phyloP scores from a whole-genome alignment of 2,113 vertebrate species.

The Numenius arquata region DNA sequence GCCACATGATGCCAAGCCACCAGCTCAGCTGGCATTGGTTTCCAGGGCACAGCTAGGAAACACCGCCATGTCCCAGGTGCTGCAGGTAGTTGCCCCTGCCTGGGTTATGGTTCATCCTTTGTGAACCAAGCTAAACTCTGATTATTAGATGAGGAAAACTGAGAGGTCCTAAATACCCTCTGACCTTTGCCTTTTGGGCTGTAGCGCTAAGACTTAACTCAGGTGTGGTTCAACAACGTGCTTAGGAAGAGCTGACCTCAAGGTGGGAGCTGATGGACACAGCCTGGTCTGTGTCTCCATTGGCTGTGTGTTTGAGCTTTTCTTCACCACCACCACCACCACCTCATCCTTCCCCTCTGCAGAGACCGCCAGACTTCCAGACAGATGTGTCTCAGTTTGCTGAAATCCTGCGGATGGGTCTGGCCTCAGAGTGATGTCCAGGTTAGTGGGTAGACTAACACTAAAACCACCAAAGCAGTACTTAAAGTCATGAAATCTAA shows the following conservation, averaged over 20 bases:
- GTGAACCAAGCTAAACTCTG: neutral
- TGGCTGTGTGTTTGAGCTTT: neutral
- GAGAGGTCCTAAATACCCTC: neutral
- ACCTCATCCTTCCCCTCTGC: neutral
- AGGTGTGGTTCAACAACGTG: neutral
- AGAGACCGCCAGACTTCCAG: neutral
- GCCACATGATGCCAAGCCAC: neutral
- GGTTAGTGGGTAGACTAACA: accelerated
- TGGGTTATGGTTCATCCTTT: neutral
- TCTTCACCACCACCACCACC: neutral
- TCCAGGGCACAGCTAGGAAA: neutral
- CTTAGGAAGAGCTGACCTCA: neutral
- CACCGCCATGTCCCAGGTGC: neutral
- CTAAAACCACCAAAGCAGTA: neutral
- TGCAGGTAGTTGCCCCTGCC: neutral
- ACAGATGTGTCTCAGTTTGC: neutral
- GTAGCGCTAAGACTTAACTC: neutral
- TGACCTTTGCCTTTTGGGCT: neutral
- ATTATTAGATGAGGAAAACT: neutral
- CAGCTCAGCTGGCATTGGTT: neutral
- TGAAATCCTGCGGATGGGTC: neutral
- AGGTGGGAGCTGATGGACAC: neutral
- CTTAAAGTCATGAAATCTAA: neutral
- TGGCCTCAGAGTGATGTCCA: neutral
- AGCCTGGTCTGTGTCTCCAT: neutral